Base-by-base conservation (phyloP, 2,797 vertebrate species). In the Labroides dimidiatus region DNA sequence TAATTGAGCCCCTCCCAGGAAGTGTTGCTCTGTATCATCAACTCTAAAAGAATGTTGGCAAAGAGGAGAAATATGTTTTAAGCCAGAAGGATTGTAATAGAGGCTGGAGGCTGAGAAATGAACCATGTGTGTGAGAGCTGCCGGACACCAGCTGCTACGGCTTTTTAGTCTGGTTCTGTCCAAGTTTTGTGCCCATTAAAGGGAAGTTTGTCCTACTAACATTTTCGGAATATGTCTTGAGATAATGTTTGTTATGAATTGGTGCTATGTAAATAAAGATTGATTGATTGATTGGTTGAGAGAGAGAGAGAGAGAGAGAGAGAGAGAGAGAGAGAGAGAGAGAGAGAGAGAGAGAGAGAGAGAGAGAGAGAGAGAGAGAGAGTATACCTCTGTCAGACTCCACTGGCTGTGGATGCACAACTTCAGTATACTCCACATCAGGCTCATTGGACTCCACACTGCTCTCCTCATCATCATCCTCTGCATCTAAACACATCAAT, bases 341-440 rank as follows among this genome's bases (percentile, higher is more conserved):
- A n/a, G n/a, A n/a, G n/a, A n/a, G n/a, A n/a, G n/a, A n/a, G n/a
- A n/a, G n/a, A n/a, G n/a, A n/a, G n/a, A n/a, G n/a, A n/a, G n/a
- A n/a, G n/a, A n/a, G n/a, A n/a, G n/a, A n/a, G n/a, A n/a, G n/a
- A n/a, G n/a, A 15, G 21, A 51, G 47, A 6, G 41, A 10, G 21
- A 53, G 2, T 61, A 94, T 84, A 97, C 97, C 95, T 95, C 85
- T 92, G 57, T 84, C 60, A 69, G 91, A 78, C 53, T 96, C 93
- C 12, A 44, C 37, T 3, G 90, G 75, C 9, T 81, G 82, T 15
- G 93, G 90, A 52, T 96, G 93, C 77, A 97, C 92, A 66, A 97
- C 97, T 86, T 97, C 96, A 0, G 97, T 97, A 88, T 98, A 97
- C 75, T 96, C 95, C 84, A 96, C 95, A 0, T 97, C 95, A 3